Percentiles rank a stretch among this genome's conserved stretches.
These are phyloP conservation scores for Cerceris rybyensis DNA, from an alignment of 2,888 invertebrate genomes.

Conservation along the genomic window DNA sequence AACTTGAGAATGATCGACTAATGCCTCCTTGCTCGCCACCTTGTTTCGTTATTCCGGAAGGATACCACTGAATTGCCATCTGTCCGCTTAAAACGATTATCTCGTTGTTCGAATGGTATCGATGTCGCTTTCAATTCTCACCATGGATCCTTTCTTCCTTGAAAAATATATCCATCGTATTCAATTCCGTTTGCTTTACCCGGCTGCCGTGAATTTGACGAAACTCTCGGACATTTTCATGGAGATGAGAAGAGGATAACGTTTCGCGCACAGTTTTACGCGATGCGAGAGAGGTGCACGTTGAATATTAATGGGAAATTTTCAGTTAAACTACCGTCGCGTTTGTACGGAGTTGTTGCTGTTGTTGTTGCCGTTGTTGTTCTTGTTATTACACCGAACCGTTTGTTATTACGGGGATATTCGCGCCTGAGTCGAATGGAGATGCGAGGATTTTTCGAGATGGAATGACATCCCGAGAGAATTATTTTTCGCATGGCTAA, in stretches of 20 bases:
- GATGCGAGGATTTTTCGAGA: too few relatives aligned
- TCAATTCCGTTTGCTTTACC: too few relatives aligned
- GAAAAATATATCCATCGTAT: too few relatives aligned
- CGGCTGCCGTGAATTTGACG: too few relatives aligned
- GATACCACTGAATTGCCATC: not conserved
- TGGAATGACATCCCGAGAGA: too few relatives aligned
- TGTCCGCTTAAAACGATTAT: constrained; percentile 5
- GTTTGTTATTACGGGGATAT: not conserved
- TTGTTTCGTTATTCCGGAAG: constrained; percentile 26
- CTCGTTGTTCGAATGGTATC: not conserved
- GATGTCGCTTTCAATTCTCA: not conserved
- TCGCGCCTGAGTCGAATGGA: not conserved
- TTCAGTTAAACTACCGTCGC: constrained; percentile 24
- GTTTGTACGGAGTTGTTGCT: not conserved
- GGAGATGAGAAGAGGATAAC: too few relatives aligned
- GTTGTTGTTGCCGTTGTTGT: too few relatives aligned
- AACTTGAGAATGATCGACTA: constrained; percentile 26
- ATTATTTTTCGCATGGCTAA: too few relatives aligned
- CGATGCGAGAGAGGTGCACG: constrained; percentile 6
- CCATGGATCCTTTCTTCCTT: not conserved
- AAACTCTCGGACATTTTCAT: too few relatives aligned
- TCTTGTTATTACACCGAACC: not conserved
- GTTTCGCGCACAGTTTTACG: not conserved
- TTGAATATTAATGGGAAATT: constrained; percentile 32
- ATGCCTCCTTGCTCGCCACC: constrained; percentile 11